phyloP scores from a whole-genome alignment of 2,113 vertebrate genomes.

The Psittacus erithacus region DNA sequence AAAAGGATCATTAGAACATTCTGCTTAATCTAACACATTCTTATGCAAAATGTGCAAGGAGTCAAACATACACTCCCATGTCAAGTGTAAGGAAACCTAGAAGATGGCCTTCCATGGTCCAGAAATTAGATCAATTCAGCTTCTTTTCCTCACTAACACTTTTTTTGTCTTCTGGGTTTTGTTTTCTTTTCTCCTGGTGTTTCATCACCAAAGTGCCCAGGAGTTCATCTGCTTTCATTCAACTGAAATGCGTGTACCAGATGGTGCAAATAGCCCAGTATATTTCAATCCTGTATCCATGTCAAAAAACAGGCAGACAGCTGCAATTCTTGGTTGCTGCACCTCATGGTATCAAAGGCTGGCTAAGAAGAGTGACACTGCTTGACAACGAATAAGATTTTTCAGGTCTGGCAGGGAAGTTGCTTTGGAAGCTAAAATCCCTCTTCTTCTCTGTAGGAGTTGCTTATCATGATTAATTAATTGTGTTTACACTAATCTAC shows the following conservation, averaged over 20 bases:
- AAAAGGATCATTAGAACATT: conserved; percentile 61
- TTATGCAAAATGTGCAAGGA: neutral
- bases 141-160: conserved; percentile 23
- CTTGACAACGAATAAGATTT: conserved; percentile 64
- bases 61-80: neutral
- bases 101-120: conserved; percentile 8
- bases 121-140: conserved; percentile 14
- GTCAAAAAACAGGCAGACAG: conserved; percentile 63
- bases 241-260: conserved; percentile 68
- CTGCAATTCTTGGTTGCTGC: conserved; percentile 64
- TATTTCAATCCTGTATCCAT: conserved; percentile 67
- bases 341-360: conserved; percentile 70
- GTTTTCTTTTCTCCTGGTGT: conserved; percentile 58
- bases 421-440: conserved; percentile 56
- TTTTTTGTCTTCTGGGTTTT: conserved; percentile 58
- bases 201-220: conserved; percentile 63
- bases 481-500: conserved; percentile 59
- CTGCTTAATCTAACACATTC: conserved; percentile 25
- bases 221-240: conserved; percentile 59
- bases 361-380: conserved; percentile 57
- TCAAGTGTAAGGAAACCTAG: neutral
- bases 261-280: conserved; percentile 66
- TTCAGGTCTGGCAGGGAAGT: conserved; percentile 60
- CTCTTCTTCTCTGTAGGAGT: conserved; percentile 37
- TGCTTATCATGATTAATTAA: conserved; percentile 71